Evolutionary conservation across 2,113 vertebrate genomes (phyloP).

Genomic region (Podocnemis expansa): DNA sequence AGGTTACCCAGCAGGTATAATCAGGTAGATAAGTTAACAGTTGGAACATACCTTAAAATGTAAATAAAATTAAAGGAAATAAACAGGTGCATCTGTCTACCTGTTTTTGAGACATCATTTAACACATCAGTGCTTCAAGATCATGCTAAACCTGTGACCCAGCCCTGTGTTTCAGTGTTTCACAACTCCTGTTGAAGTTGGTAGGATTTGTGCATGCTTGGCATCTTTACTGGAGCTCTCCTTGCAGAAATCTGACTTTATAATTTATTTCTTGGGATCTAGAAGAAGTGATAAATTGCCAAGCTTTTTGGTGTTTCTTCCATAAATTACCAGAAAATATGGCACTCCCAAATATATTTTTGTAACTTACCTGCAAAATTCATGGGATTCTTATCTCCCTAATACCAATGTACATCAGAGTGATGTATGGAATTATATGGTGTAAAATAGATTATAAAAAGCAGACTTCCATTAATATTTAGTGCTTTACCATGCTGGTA

Average conservation of each 20-base stretch:
- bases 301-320: not conserved
- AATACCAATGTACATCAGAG: not conserved
- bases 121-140: not conserved
- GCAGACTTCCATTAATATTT: not conserved
- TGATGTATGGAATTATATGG: not conserved
- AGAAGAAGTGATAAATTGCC: not conserved
- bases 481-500: not conserved
- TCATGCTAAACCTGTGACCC: fast-evolving
- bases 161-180: not conserved
- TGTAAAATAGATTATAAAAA: not conserved
- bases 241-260: not conserved
- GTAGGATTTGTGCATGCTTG: not conserved
- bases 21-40: not conserved
- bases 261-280: not conserved
- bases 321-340: not conserved
- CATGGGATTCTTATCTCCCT: not conserved
- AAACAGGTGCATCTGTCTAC: not conserved
- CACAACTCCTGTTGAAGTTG: not conserved
- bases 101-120: not conserved
- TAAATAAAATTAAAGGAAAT: not conserved
- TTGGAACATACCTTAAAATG: not conserved
- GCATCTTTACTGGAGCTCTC: not conserved
- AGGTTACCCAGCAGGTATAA: not conserved
- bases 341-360: not conserved
- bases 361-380: not conserved